Evolutionary conservation across 1,140 invertebrate species (phyloP).

Genomic region (Panagrolaimus sp.): DNA sequence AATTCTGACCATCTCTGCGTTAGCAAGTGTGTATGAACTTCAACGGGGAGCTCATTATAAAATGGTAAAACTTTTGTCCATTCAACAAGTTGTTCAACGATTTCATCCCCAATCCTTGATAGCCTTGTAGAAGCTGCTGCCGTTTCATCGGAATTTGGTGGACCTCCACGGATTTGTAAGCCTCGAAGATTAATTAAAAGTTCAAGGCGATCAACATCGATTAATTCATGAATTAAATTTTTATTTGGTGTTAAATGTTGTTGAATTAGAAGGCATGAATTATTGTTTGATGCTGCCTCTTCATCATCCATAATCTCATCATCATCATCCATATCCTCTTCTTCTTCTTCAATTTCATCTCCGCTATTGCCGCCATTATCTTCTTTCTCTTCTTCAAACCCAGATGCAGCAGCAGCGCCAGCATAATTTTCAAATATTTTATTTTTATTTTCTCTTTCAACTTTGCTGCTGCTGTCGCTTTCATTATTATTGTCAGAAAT

Average conservation of each 20-base stretch:
- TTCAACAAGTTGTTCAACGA: conserved; percentile 78
- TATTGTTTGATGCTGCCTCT: too few species aligned
- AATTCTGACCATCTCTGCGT: conserved; percentile 79
- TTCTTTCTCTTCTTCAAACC: too few species aligned
- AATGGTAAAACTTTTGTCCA: conserved; percentile 96
- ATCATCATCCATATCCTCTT: too few species aligned
- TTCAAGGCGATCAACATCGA: conserved; percentile 53
- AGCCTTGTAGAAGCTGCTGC: conserved; percentile 37
- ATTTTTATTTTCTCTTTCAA: too few species aligned
- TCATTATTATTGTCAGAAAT: neutral
- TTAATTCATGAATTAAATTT: conserved; percentile 45
- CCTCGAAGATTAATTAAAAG: conserved; percentile 49
- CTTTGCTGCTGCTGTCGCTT: neutral
- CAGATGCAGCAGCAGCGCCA: too few species aligned
- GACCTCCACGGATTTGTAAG: conserved; percentile 71
- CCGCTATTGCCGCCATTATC: too few species aligned
- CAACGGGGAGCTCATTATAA: conserved; percentile 85
- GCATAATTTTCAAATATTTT: too few species aligned
- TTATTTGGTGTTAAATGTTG: neutral
- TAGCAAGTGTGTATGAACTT: conserved; percentile 79
- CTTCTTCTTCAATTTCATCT: too few species aligned
- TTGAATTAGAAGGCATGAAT: neutral
- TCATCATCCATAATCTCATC: too few species aligned
- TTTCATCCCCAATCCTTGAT: conserved; percentile 55
- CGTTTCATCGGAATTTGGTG: conserved; percentile 55